These are phyloP conservation scores for Ophion costatus DNA, from an alignment of 2,888 invertebrate genomes.

Conservation along the genomic window DNA sequence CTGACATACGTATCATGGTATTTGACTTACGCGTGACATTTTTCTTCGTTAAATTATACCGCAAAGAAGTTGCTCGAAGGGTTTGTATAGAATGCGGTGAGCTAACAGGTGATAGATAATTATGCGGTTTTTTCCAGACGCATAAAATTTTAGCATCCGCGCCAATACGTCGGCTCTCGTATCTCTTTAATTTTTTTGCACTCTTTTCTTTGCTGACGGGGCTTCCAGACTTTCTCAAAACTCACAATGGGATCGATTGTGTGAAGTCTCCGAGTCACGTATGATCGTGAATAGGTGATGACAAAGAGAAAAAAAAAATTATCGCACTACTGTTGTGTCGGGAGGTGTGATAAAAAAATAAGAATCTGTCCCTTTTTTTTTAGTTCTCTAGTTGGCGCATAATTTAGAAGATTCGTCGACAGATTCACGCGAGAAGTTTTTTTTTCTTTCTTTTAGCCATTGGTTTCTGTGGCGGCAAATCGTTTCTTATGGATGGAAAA, in stretches of 20 bases:
- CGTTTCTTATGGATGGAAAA: neutral
- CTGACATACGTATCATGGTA: neutral
- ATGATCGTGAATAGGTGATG: conserved; percentile 18
- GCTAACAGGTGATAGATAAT: conserved; percentile 53
- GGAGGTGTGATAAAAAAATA: neutral
- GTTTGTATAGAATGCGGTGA: conserved; percentile 16
- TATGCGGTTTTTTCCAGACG: conserved; percentile 46
- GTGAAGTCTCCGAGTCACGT: conserved; percentile 12
- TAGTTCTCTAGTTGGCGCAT: neutral
- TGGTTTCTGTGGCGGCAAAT: neutral
- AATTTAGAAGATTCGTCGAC: conserved; percentile 7
- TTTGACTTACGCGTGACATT: conserved; percentile 12
- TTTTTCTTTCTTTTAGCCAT: neutral
- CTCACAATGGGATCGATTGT: conserved; percentile 33
- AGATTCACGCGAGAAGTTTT: conserved; percentile 18
- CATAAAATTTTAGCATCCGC: neutral
- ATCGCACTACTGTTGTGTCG: conserved; percentile 10
- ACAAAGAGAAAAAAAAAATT: conserved; percentile 7
- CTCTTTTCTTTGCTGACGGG: conserved; percentile 16
- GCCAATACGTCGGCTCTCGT: neutral
- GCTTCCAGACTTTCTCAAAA: neutral
- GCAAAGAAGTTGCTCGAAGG: neutral
- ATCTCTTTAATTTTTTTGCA: conserved; percentile 13
- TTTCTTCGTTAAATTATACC: conserved; percentile 9
- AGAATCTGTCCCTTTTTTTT: conserved; percentile 6